These are phyloP conservation scores for Diabrotica balteata DNA, from an alignment of 2,888 invertebrate species.

Conservation along the genomic window DNA sequence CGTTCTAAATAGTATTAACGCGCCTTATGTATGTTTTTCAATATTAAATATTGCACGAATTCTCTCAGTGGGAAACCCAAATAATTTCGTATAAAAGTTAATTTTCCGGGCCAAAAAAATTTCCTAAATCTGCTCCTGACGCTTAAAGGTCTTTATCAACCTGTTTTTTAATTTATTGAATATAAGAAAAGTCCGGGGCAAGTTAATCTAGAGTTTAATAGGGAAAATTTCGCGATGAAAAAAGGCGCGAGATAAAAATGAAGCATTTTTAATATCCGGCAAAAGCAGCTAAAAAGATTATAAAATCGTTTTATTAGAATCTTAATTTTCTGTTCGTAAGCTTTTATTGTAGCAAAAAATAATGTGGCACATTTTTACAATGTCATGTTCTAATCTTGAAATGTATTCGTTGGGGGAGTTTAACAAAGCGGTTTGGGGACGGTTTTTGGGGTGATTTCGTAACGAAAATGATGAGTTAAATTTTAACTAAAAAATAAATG, in stretches of 20 bases:
- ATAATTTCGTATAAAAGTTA: too few species aligned
- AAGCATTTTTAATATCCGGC: conserved; percentile 21
- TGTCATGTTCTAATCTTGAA: too few species aligned
- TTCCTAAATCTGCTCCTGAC: conserved; percentile 1
- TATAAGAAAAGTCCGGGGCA: conserved; percentile 9
- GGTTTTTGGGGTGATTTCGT: too few species aligned
- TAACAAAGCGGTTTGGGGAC: too few species aligned
- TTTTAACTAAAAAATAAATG: too few species aligned
- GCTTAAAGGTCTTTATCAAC: conserved; percentile 10
- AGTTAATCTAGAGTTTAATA: conserved; percentile 14
- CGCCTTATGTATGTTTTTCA: too few species aligned
- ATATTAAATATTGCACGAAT: too few species aligned
- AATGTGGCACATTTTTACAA: too few species aligned
- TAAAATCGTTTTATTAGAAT: conserved; percentile 14
- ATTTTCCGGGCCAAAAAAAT: conserved; percentile 1
- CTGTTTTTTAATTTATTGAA: conserved; percentile 13
- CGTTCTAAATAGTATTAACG: too few species aligned
- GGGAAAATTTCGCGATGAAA: conserved; percentile 4
- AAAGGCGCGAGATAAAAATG: conserved; percentile 10
- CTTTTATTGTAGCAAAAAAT: background rate
- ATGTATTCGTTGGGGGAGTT: too few species aligned
- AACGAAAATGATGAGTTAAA: too few species aligned
- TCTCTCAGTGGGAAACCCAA: too few species aligned
- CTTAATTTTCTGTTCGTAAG: background rate
- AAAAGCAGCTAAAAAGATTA: conserved; percentile 17